Percentiles rank a stretch among this genome's conserved stretches.
Evolutionary conservation across 1,140 invertebrate genomes (phyloP).

Genomic region (Ylistrum balloti): DNA sequence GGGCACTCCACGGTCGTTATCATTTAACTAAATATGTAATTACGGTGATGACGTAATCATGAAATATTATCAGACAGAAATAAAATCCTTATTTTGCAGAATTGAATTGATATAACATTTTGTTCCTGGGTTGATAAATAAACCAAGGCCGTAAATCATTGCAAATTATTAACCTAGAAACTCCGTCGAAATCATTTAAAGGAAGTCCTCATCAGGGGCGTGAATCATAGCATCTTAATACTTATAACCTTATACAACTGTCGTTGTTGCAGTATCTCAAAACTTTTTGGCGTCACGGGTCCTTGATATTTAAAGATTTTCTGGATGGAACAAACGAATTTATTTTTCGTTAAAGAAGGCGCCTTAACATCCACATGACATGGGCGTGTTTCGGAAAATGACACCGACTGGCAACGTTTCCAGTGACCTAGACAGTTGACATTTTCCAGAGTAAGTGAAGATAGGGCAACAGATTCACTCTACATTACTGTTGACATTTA

Average conservation of each 20-base stretch:
- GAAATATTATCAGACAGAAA: too few relatives aligned
- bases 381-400: background rate
- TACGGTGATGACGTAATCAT: background rate
- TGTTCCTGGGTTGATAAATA: background rate
- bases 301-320: too few relatives aligned
- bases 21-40: background rate
- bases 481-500: background rate
- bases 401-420: background rate
- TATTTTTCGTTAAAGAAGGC: too few relatives aligned
- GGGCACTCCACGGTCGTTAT: constrained; percentile 4
- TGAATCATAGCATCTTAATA: background rate
- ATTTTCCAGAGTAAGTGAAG: background rate
- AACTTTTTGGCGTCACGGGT: too few relatives aligned
- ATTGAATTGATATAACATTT: background rate
- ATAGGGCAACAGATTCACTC: background rate
- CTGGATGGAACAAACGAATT: too few relatives aligned
- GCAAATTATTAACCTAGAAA: too few relatives aligned
- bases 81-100: background rate
- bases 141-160: background rate
- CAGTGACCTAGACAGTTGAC: background rate
- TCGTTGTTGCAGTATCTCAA: background rate
- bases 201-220: too few relatives aligned
- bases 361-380: too few relatives aligned
- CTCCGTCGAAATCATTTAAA: too few relatives aligned
- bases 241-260: background rate